A percentile compares a stretch with the other conserved stretches of the same genome.
These are phyloP conservation scores for Pogona vitticeps DNA, from an alignment of 2,113 vertebrate species.

Conservation along the genomic window DNA sequence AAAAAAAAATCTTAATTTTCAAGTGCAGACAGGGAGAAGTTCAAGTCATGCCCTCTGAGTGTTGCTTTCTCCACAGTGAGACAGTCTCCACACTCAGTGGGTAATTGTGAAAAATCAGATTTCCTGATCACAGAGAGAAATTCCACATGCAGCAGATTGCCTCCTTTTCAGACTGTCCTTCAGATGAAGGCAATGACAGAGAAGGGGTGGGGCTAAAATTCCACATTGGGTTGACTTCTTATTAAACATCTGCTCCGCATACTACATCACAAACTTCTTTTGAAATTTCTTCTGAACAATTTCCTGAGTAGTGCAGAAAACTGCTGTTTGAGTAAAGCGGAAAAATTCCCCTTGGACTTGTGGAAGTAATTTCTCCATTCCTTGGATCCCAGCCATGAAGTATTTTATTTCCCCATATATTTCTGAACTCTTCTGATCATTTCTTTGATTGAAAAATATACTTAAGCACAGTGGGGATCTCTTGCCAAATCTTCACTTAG, in stretches of 20 bases:
- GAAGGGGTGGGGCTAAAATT: too few relatives aligned
- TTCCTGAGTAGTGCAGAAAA: not conserved
- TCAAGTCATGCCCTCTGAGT: too few relatives aligned
- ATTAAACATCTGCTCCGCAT: not conserved
- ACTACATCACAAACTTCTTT: not conserved
- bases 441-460: not conserved
- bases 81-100: too few relatives aligned
- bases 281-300: not conserved
- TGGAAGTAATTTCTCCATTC: not conserved
- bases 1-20: too few relatives aligned
- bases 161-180: too few relatives aligned
- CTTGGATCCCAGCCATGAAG: not conserved
- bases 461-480: not conserved
- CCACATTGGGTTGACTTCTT: not conserved
- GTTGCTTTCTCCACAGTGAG: too few relatives aligned
- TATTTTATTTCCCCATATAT: constrained; percentile 7
- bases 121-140: too few relatives aligned
- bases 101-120: too few relatives aligned
- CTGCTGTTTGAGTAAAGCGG: not conserved
- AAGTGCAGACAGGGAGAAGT: too few relatives aligned
- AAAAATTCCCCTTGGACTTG: not conserved
- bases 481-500: constrained; percentile 12
- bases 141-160: too few relatives aligned
- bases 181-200: too few relatives aligned
- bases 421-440: not conserved